phyloP scores from a whole-genome alignment of 2,888 invertebrate species.

The Phoronis australis region DNA sequence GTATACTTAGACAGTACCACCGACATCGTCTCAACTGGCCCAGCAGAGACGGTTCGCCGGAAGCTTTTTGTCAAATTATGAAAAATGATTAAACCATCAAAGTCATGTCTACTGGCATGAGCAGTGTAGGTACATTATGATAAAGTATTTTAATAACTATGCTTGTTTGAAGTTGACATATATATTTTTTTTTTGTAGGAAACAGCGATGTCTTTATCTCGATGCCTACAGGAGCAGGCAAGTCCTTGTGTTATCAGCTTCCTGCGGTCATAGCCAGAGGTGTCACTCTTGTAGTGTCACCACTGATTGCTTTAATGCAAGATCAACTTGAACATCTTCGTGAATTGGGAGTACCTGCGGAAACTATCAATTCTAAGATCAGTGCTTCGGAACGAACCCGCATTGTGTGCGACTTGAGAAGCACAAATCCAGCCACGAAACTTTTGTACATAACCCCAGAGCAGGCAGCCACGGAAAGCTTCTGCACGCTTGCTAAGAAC shows the following conservation, averaged over 20 bases:
- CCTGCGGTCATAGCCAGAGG: conserved; percentile 76
- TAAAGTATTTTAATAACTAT: too few species aligned
- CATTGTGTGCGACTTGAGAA: conserved; percentile 67
- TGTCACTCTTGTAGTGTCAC: conserved; percentile 90
- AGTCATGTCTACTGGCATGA: too few species aligned
- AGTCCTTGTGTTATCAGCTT: conserved; percentile 94
- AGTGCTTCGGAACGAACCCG: conserved; percentile 68
- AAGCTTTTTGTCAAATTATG: too few species aligned
- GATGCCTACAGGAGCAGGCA: conserved; percentile 96
- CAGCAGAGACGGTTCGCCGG: too few species aligned
- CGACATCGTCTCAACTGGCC: too few species aligned
- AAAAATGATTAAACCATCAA: too few species aligned
- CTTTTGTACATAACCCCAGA: conserved; percentile 96
- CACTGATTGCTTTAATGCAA: conserved; percentile 86
- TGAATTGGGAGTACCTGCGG: conserved; percentile 72
- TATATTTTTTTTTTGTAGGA: conserved; percentile 44
- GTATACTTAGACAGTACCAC: too few species aligned
- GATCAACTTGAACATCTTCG: conserved; percentile 88
- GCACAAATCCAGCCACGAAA: conserved; percentile 69
- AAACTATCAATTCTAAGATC: conserved; percentile 91
- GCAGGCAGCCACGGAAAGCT: conserved; percentile 72
- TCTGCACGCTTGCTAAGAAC: conserved; percentile 59
- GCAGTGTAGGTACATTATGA: too few species aligned
- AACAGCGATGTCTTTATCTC: conserved; percentile 87
- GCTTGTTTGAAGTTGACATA: too few species aligned